These are phyloP conservation scores for Thamnophis sirtalis DNA, from an alignment of 2,113 vertebrate species.

Conservation along the genomic window DNA sequence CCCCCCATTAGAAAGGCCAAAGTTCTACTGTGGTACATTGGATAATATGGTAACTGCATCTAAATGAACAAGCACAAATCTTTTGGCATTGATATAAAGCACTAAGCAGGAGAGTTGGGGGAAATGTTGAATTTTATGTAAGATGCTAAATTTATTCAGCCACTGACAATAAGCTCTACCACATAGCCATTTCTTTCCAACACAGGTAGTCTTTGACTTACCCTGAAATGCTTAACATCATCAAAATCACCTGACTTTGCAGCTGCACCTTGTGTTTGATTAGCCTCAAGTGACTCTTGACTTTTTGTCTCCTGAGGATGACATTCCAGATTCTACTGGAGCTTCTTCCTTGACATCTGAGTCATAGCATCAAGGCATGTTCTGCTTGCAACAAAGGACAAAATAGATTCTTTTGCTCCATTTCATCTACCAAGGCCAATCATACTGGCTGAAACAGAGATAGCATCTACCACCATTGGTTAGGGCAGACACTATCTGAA, in stretches of 20 bases:
- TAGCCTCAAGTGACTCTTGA: not conserved
- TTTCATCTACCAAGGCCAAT: not conserved
- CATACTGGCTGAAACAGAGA: not conserved
- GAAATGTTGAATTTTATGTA: not conserved
- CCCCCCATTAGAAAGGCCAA: not conserved
- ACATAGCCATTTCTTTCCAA: not conserved
- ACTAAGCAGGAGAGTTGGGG: not conserved
- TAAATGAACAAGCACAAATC: not conserved
- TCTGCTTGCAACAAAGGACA: not conserved
- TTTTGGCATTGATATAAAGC: not conserved
- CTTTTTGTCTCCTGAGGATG: not conserved
- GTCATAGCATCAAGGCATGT: not conserved
- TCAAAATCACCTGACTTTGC: not conserved
- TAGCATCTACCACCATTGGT: not conserved
- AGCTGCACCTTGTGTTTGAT: not conserved
- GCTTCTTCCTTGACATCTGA: not conserved
- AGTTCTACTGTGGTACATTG: not conserved
- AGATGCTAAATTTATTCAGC: not conserved
- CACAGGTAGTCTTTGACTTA: not conserved
- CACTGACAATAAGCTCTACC: not conserved
- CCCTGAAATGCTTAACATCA: not conserved
- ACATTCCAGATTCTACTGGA: not conserved
- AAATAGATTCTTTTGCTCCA: not conserved
- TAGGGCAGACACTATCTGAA: not conserved
- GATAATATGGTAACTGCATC: not conserved